Evolutionary conservation across 2,888 invertebrate species (phyloP).

Genomic region (Cyrtodaria siliqua): DNA sequence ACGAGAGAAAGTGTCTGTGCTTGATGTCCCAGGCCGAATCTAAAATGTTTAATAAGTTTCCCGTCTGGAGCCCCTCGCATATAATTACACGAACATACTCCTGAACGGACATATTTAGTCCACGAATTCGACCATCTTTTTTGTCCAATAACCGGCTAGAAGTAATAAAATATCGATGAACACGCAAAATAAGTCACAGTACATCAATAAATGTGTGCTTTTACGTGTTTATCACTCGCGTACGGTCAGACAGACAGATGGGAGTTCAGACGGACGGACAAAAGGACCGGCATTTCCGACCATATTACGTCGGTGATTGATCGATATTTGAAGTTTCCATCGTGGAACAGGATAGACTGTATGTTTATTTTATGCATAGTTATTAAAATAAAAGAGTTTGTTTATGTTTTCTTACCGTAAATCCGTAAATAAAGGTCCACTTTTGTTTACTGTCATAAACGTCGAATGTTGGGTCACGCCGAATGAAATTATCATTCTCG

Average conservation of each 20-base stretch:
- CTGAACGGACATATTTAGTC: slow-evolving; percentile 38
- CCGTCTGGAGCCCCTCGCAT: slow-evolving; percentile 40
- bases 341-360: background rate
- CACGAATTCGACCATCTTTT: too few relatives aligned
- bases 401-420: slow-evolving; percentile 38
- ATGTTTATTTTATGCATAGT: background rate
- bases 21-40: too few relatives aligned
- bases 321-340: background rate
- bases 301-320: background rate
- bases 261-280: slow-evolving; percentile 34
- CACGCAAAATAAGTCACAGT: background rate
- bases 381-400: slow-evolving; percentile 10
- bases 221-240: slow-evolving; percentile 15
- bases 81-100: slow-evolving; percentile 50
- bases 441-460: slow-evolving; percentile 3
- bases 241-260: slow-evolving; percentile 35
- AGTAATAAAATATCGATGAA: too few relatives aligned
- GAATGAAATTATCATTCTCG: slow-evolving; percentile 17
- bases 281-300: slow-evolving; percentile 11
- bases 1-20: too few relatives aligned
- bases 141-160: too few relatives aligned
- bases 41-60: too few relatives aligned
- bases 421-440: slow-evolving; percentile 15
- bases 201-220: background rate
- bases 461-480: slow-evolving; percentile 15